Conservation (phyloP, 1,140 invertebrate genomes). For the Carposina sasakii region DNA sequence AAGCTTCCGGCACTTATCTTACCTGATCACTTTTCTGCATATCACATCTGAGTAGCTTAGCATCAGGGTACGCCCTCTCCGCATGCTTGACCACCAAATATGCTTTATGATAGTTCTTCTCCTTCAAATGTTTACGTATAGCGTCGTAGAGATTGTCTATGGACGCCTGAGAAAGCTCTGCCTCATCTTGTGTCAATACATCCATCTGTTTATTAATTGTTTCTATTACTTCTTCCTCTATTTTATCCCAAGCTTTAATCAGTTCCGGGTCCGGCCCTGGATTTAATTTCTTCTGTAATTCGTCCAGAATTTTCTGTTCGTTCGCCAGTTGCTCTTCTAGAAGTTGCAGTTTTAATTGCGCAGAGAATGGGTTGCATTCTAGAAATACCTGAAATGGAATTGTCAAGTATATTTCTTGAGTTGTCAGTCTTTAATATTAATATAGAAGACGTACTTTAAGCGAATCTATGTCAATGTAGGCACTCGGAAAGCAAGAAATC, state of each 20-base stretch:
- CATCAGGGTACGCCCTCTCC: slow-evolving; percentile 63
- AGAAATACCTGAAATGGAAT: slow-evolving; percentile 77
- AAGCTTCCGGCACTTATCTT: no score
- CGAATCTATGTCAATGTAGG: no score
- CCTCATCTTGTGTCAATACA: slow-evolving; percentile 60
- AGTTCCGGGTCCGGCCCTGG: slow-evolving; percentile 54
- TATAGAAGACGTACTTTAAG: no score
- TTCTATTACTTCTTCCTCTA: slow-evolving; percentile 49
- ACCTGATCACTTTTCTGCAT: slow-evolving; percentile 70
- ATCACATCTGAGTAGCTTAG: slow-evolving; percentile 58
- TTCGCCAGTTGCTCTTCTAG: slow-evolving; percentile 73
- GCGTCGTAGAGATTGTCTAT: slow-evolving; percentile 59
- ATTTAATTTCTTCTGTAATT: slow-evolving; percentile 72
- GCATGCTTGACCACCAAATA: slow-evolving; percentile 64
- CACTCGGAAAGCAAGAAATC: no score
- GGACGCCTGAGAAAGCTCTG: slow-evolving; percentile 54
- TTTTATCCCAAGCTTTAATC: slow-evolving; percentile 60
- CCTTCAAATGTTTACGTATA: slow-evolving; percentile 49
- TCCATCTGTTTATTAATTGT: slow-evolving; percentile 61
- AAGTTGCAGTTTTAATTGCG: slow-evolving; percentile 74
- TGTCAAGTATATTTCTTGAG: no score
- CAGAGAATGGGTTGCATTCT: slow-evolving; percentile 84
- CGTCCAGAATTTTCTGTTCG: slow-evolving; percentile 74
- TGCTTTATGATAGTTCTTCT: slow-evolving; percentile 63
- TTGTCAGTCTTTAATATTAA: no score